Percentiles rank a stretch among this genome's conserved stretches.
phyloP scores from a whole-genome alignment of 2,797 vertebrate genomes.

The Sebastes kiyomatsui region DNA sequence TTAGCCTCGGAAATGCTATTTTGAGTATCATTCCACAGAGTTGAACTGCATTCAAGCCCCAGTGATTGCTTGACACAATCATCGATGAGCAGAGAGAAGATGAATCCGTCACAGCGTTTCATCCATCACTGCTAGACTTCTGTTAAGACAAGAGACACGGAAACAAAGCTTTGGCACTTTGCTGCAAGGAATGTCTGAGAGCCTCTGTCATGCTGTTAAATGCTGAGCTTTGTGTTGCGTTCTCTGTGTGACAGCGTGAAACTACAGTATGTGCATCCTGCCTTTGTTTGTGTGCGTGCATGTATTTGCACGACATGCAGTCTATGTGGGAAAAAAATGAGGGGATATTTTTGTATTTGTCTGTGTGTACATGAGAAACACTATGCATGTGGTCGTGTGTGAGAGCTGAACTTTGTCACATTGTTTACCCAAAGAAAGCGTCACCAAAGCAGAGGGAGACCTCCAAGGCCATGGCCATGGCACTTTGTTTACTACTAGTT shows the following conservation, averaged over 20 bases:
- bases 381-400: background rate
- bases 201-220: conserved; percentile 59
- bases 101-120: conserved; percentile 55
- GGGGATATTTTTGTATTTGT: conserved; percentile 6
- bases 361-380: background rate
- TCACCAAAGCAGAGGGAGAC: conserved; percentile 9
- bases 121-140: conserved; percentile 55
- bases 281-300: conserved; percentile 29
- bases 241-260: conserved; percentile 29
- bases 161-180: conserved; percentile 58
- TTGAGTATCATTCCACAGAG: conserved; percentile 53
- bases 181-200: conserved; percentile 46
- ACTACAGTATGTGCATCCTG: conserved; percentile 31
- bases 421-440: conserved; percentile 35
- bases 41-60: conserved; percentile 62
- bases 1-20: conserved; percentile 58
- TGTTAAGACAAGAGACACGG: conserved; percentile 53
- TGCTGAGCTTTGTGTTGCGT: conserved; percentile 41
- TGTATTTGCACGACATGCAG: background rate
- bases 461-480: conserved; percentile 11
- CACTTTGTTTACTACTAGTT: conserved; percentile 17
- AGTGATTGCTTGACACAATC: conserved; percentile 72
- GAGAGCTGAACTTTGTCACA: conserved; percentile 30
- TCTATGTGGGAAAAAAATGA: background rate
- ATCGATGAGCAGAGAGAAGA: conserved; percentile 56